Base-by-base conservation (phyloP, 2,113 vertebrate species). In the Gallinago media region DNA sequence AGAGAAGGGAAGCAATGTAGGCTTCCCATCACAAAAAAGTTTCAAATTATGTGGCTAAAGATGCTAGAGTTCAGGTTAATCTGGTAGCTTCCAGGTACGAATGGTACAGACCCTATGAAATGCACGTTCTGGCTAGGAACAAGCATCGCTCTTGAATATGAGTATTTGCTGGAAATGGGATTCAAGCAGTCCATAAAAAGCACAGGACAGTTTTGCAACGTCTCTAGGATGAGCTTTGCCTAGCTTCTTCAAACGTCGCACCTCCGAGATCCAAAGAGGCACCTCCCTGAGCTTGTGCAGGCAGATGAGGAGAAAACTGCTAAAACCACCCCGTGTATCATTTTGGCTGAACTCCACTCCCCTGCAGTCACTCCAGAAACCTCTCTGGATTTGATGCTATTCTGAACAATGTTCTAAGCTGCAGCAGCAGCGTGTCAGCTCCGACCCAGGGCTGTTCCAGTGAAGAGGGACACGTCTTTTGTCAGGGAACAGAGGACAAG, bases 1-100 rank as follows among this genome's bases (percentile, higher is more conserved):
- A 71, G 61, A 47, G 71, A 95, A 88, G 58, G 34, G 55, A 77
- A 81, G 62, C 55, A 72, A 36, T 4, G 7, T 2, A 47, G 56
- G 44, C 59, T 78, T 89, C 36, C 61, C 15, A 49, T 9, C 50
- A 66, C 9, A 66, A 12, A 58, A 22, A 36, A 66, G 8, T 74
- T 82, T 59, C 47, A 42, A 34, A 66, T 91, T 76, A 50, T 11
- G 40, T 16, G 56, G 78, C 76, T 66, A 94, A 83, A 94, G 92
- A 81, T 6, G 20, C 34, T 23, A 23, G 18, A 52, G 52, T 84
- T 77, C 62, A 83, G 29, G 76, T 70, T 65, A 66, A 89, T 56
- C 56, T 56, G 58, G 44, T 71, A 78, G 50, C 76, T 94, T 86
- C 40, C 70, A 91, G 86, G 77, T 71, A 75, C 1, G 5, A 70